Percentiles rank a stretch among this genome's conserved stretches.
These are phyloP conservation scores for Subacronicta megacephala DNA, from an alignment of 2,888 invertebrate genomes.

Conservation along the genomic window DNA sequence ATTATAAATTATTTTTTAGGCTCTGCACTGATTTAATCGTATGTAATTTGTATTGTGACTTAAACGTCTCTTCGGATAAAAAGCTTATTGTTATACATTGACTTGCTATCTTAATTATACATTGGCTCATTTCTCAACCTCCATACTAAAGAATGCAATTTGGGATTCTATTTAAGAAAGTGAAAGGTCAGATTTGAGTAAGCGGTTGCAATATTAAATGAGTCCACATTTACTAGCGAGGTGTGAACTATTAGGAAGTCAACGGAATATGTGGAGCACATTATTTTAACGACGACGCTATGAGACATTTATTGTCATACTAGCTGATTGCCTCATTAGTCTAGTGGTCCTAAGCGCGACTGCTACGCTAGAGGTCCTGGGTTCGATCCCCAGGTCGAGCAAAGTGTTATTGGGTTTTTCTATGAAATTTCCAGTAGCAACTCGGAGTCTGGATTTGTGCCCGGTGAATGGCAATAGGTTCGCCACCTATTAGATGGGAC, in stretches of 20 bases:
- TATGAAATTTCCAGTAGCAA: too few relatives aligned
- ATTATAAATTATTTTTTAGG: too few relatives aligned
- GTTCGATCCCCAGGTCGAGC: too few relatives aligned
- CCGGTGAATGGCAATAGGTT: too few relatives aligned
- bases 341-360: too few relatives aligned
- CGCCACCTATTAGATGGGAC: too few relatives aligned
- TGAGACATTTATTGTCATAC: neutral
- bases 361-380: too few relatives aligned
- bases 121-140: constrained; percentile 46
- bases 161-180: constrained; percentile 45
- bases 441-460: too few relatives aligned
- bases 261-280: constrained; percentile 21
- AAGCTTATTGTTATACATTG: constrained; percentile 22
- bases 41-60: too few relatives aligned
- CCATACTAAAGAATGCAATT: constrained; percentile 36
- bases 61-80: constrained; percentile 2
- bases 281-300: constrained; percentile 1
- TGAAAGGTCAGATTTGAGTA: constrained; percentile 54
- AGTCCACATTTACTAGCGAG: constrained; percentile 46
- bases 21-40: too few relatives aligned
- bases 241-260: constrained; percentile 44
- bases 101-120: constrained; percentile 35
- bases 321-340: too few relatives aligned
- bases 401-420: too few relatives aligned
- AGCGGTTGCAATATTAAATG: constrained; percentile 50